Evolutionary conservation across 1,140 invertebrate genomes (phyloP).

Genomic region (Drosophila mojavensis): DNA sequence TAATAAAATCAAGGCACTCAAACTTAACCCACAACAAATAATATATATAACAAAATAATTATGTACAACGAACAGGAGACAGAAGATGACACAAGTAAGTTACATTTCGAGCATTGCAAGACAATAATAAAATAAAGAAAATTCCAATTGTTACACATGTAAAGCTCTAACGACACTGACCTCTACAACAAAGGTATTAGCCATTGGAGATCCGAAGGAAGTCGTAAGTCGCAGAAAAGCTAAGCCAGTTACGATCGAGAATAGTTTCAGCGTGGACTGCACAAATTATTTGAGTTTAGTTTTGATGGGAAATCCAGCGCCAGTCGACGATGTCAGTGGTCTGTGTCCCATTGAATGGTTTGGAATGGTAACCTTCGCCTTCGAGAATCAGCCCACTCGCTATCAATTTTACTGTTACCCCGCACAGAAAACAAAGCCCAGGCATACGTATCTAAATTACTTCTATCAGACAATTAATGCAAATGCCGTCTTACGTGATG

Average conservation of each 20-base stretch:
- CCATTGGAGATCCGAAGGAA: neutral
- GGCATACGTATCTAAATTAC: neutral
- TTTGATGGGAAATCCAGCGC: neutral
- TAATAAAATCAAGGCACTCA: too few species aligned
- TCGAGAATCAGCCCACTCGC: neutral
- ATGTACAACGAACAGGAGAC: neutral
- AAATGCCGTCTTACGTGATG: neutral
- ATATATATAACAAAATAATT: neutral
- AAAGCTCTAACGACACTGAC: neutral
- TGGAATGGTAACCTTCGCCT: neutral
- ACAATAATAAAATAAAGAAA: neutral
- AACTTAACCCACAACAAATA: too few species aligned
- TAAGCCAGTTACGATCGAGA: neutral
- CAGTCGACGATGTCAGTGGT: neutral
- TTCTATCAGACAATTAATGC: neutral
- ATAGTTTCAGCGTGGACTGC: neutral
- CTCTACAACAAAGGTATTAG: neutral
- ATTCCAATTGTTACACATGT: neutral
- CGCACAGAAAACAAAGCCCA: neutral
- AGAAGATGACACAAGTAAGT: neutral
- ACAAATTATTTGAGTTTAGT: neutral
- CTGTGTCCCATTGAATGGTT: neutral
- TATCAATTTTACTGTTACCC: constrained; percentile 1
- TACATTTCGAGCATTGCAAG: neutral
- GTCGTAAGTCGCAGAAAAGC: neutral